Percentiles rank a stretch among this genome's conserved stretches.
Evolutionary conservation across 2,797 vertebrate genomes (phyloP).

Genomic region (Chloroceryle amazona): DNA sequence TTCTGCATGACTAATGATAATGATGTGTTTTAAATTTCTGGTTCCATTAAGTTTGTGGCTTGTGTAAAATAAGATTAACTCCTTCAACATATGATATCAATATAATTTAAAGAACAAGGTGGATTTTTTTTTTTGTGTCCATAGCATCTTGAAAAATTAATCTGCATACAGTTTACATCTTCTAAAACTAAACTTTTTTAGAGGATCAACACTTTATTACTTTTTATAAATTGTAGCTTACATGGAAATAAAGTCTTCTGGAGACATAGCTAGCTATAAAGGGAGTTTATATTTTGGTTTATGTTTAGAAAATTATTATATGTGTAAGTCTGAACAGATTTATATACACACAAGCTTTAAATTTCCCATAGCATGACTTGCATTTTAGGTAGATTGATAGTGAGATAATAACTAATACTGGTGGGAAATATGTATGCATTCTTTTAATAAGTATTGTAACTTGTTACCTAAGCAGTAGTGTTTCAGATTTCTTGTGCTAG

Average conservation of each 20-base stretch:
- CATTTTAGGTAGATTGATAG: background rate
- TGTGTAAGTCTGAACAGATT: background rate
- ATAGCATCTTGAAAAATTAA: background rate
- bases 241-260: background rate
- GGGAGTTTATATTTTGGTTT: background rate
- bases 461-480: background rate
- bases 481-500: background rate
- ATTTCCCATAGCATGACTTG: background rate
- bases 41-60: background rate
- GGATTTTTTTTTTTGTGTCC: background rate
- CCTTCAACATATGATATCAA: background rate
- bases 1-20: background rate
- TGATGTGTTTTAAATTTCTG: slow-evolving; percentile 9
- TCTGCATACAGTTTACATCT: background rate
- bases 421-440: background rate
- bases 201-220: background rate
- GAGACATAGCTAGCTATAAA: background rate
- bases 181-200: background rate
- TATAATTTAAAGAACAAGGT: background rate
- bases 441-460: background rate
- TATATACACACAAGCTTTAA: rapidly evolving
- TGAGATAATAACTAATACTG: background rate
- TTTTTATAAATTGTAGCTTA: slow-evolving; percentile 28
- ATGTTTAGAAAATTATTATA: background rate
- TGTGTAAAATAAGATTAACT: background rate